phyloP scores from a whole-genome alignment of 2,113 vertebrate genomes.

The Apaloderma vittatum region DNA sequence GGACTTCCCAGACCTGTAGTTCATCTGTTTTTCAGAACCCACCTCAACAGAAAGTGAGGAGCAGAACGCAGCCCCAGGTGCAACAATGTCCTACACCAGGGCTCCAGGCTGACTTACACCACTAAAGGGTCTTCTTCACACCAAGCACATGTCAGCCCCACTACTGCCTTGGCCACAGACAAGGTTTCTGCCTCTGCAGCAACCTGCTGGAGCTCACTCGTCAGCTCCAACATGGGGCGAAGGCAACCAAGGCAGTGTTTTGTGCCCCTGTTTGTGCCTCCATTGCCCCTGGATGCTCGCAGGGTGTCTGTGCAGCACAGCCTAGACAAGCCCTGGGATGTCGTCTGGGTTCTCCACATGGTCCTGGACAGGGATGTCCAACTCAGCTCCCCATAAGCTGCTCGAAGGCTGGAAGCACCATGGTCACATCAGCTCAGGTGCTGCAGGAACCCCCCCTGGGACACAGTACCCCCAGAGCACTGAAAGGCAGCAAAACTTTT shows the following conservation, averaged over 20 bases:
- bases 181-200: not conserved
- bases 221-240: not conserved
- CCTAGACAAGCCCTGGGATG: not conserved
- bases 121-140: not conserved
- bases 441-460: not conserved
- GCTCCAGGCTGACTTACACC: rapidly evolving
- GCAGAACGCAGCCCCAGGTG: not conserved
- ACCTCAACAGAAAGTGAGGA: not conserved
- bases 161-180: not conserved
- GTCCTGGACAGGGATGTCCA: not conserved
- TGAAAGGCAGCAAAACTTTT: not conserved
- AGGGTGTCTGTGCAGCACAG: too few relatives aligned
- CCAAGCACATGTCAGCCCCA: not conserved
- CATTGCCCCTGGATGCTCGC: not conserved
- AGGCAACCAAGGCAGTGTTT: too few relatives aligned
- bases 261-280: too few relatives aligned
- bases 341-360: rapidly evolving
- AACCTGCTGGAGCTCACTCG: rapidly evolving
- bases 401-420: not conserved
- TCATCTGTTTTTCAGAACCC: not conserved
- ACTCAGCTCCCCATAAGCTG: not conserved
- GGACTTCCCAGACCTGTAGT: not conserved
- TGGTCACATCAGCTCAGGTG: rapidly evolving
- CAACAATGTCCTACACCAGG: not conserved
- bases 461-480: not conserved